These are phyloP conservation scores for Norana najaformis DNA, from an alignment of 2,888 invertebrate genomes.

Conservation along the genomic window DNA sequence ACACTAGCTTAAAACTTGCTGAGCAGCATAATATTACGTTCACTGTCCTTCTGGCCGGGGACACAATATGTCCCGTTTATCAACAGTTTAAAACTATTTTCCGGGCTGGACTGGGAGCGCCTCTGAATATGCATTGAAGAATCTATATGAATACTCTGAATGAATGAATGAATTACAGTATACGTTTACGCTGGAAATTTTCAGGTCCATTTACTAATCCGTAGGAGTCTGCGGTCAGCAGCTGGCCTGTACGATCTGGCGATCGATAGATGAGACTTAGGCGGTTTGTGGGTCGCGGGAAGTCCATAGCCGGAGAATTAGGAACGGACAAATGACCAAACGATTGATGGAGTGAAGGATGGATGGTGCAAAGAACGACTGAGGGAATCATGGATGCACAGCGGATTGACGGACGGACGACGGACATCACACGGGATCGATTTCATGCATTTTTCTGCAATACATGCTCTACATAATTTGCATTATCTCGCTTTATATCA, in stretches of 20 bases:
- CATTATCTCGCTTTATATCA: neutral
- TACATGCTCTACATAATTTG: neutral
- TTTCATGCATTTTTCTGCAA: neutral
- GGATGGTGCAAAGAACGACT: neutral
- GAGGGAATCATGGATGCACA: neutral
- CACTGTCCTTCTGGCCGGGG: no score
- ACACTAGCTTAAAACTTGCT: no score
- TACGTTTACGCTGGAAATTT: neutral
- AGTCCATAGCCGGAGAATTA: neutral
- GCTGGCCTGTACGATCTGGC: neutral
- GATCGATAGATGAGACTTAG: neutral
- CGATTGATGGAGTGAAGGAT: slow-evolving; percentile 7
- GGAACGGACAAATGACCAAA: neutral
- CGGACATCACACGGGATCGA: neutral
- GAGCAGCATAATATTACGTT: no score
- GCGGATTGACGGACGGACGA: neutral
- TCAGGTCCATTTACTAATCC: neutral
- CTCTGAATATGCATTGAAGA: no score
- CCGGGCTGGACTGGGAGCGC: no score
- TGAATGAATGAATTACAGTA: neutral
- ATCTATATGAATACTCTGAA: no score
- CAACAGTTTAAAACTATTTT: no score
- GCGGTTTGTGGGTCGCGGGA: neutral
- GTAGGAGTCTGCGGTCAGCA: neutral
- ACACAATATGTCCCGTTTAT: no score